A percentile compares a stretch with the other conserved stretches of the same genome.
These are phyloP conservation scores for Karalla daura DNA, from an alignment of 2,797 vertebrate species.

Conservation along the genomic window DNA sequence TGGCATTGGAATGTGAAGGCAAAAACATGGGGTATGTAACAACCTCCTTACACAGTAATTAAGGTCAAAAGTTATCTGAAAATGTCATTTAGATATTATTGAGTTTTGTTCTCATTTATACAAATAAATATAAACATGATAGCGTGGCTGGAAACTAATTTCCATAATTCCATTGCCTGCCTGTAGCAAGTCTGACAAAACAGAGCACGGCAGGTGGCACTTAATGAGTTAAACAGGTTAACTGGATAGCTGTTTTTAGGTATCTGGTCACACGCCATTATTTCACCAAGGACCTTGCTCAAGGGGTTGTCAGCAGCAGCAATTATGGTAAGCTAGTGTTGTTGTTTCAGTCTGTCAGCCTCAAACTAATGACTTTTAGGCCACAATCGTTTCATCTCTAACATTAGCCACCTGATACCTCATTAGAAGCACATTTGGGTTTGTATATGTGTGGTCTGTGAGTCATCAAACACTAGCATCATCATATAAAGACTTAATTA, in stretches of 20 bases:
- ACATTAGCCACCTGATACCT: constrained; percentile 45
- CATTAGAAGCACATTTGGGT: constrained; percentile 36
- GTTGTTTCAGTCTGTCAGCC: constrained; percentile 25
- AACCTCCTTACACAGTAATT: too few relatives aligned
- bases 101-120: too few relatives aligned
- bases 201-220: neutral
- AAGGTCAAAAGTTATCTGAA: too few relatives aligned
- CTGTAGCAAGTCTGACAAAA: neutral
- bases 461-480: constrained; percentile 13
- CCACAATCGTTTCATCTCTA: constrained; percentile 32
- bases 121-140: too few relatives aligned
- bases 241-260: neutral
- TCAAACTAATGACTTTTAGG: constrained; percentile 41
- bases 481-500: neutral
- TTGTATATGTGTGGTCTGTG: constrained; percentile 7
- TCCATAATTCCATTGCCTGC: too few relatives aligned
- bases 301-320: constrained; percentile 41
- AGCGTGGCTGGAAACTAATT: too few relatives aligned
- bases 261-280: constrained; percentile 2
- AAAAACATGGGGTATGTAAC: too few relatives aligned
- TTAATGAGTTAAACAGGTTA: too few relatives aligned
- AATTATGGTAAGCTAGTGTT: constrained; percentile 13
- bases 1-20: too few relatives aligned
- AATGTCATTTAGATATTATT: too few relatives aligned
- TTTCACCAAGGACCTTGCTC: constrained; percentile 41